These are phyloP conservation scores for Bergia sp. DNA, from an alignment of 92 coral and sea anemone species.

Conservation along the genomic window DNA sequence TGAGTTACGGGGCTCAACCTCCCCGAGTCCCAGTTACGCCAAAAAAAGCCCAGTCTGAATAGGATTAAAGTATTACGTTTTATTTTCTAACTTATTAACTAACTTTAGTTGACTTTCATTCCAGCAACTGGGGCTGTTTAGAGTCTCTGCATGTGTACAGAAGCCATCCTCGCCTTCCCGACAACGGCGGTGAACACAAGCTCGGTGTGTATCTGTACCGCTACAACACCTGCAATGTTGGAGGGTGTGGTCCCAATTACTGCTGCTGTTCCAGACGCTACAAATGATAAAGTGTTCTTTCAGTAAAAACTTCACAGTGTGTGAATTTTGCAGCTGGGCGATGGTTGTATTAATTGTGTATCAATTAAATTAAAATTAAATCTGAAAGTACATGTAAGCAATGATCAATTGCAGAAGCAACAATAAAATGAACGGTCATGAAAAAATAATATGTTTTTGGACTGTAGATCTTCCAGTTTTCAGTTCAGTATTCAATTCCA, in stretches of 20 bases:
- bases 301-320: neutral
- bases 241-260: conserved; percentile 50
- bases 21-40: too few species aligned
- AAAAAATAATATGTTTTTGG: neutral
- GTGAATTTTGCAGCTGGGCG: neutral
- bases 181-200: conserved; percentile 29
- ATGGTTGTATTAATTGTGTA: too few species aligned
- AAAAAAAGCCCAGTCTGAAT: too few species aligned
- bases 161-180: neutral
- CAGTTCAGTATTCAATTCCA: too few species aligned
- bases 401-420: neutral
- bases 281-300: neutral
- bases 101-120: too few species aligned
- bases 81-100: too few species aligned
- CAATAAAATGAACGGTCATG: neutral
- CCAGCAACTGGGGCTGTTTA: too few species aligned
- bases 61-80: too few species aligned
- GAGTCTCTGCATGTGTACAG: too few species aligned
- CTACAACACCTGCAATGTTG: conserved; percentile 25
- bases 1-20: too few species aligned
- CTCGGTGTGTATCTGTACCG: conserved; percentile 44
- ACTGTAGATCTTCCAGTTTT: neutral
- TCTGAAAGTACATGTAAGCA: neutral
- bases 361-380: neutral
- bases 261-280: conserved; percentile 34